Conservation (phyloP, 2,888 invertebrate genomes). For the Apodemia duryi region DNA sequence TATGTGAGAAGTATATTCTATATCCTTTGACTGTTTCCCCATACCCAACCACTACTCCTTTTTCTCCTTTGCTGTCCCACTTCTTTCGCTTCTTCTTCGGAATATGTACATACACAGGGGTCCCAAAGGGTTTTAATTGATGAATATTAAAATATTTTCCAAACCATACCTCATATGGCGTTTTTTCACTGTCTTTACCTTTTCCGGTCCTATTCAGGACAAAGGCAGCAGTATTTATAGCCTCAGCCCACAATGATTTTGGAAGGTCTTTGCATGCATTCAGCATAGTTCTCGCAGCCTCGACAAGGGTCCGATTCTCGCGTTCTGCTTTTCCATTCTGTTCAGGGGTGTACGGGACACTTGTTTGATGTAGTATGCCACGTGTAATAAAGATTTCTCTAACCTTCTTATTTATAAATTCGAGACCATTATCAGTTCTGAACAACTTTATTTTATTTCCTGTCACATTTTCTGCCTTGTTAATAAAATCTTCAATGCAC, state of each 20-base stretch:
- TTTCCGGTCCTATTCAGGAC: slow-evolving; percentile 30
- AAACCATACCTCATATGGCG: slow-evolving; percentile 30
- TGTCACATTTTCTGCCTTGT: slow-evolving; percentile 22
- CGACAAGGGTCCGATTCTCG: slow-evolving; percentile 23
- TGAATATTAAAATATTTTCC: slow-evolving; percentile 24
- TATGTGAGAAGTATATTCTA: slow-evolving; percentile 24
- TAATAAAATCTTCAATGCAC: slow-evolving; percentile 25
- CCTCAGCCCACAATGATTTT: slow-evolving; percentile 25
- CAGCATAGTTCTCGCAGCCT: slow-evolving; percentile 24
- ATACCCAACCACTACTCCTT: slow-evolving; percentile 23
- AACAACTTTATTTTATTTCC: slow-evolving; percentile 23
- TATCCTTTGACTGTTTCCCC: slow-evolving; percentile 22
- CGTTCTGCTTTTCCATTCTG: slow-evolving; percentile 28
- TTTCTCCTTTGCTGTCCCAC: slow-evolving; percentile 24
- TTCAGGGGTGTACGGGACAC: slow-evolving; percentile 28
- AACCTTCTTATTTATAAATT: slow-evolving; percentile 28
- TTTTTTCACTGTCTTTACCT: slow-evolving; percentile 22
- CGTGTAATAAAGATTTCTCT: slow-evolving; percentile 20
- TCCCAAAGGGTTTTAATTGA: slow-evolving; percentile 25
- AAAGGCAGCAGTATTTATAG: slow-evolving; percentile 26
- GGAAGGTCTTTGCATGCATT: slow-evolving; percentile 13
- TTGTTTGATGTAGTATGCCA: slow-evolving; percentile 25
- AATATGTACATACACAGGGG: slow-evolving; percentile 3
- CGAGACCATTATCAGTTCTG: slow-evolving; percentile 28
- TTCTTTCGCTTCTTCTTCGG: slow-evolving; percentile 12